Evolutionary conservation across 2,113 vertebrate species (phyloP).

Genomic region (Athene noctua): DNA sequence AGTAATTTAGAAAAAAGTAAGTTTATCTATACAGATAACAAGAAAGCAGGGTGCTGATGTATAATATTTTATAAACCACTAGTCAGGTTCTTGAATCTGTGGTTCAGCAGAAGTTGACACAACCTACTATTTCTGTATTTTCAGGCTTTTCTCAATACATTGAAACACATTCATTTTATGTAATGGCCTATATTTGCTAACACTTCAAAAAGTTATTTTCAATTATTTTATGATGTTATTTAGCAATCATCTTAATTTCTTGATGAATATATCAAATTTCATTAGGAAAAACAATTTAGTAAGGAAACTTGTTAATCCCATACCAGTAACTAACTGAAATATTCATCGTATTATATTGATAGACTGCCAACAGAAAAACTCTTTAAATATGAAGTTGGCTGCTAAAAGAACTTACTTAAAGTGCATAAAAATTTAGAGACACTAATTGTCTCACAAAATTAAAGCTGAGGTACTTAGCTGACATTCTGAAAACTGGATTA

Average conservation of each 20-base stretch:
- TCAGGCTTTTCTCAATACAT: background rate
- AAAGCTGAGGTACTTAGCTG: background rate
- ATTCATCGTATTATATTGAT: background rate
- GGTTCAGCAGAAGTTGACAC: background rate
- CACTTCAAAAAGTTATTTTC: background rate
- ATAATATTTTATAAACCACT: background rate
- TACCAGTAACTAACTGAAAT: background rate
- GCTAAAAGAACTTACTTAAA: background rate
- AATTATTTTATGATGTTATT: background rate
- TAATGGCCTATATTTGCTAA: background rate
- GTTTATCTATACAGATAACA: background rate
- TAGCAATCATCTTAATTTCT: background rate
- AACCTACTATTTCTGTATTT: background rate
- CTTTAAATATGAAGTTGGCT: background rate
- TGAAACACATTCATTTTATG: background rate
- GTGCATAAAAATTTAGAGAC: background rate
- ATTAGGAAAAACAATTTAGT: background rate
- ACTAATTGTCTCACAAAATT: background rate
- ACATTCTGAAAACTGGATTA: background rate
- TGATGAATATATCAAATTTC: background rate
- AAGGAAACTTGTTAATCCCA: background rate
- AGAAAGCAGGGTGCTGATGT: background rate
- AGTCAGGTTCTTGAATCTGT: background rate
- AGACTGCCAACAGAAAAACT: background rate
- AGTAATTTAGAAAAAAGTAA: background rate